Evolutionary conservation across 2,888 invertebrate genomes (phyloP).

Genomic region (Apodemia duryi): DNA sequence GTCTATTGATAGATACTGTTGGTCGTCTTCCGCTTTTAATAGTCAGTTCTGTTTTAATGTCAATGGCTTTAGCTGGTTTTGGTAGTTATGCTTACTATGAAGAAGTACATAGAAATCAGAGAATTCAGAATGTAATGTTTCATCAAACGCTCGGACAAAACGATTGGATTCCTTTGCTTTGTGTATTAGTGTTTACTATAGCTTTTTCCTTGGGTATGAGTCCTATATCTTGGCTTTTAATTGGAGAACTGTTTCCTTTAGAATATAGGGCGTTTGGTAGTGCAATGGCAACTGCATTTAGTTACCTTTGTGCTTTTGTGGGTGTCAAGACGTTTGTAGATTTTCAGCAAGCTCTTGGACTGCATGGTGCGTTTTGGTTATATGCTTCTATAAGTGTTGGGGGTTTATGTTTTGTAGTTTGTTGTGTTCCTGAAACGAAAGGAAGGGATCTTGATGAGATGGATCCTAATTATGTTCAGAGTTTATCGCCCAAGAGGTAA

Average conservation of each 20-base stretch:
- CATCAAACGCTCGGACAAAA: slow-evolving; percentile 79
- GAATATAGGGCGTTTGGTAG: slow-evolving; percentile 92
- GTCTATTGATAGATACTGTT: slow-evolving; percentile 90
- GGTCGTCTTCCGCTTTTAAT: slow-evolving; percentile 91
- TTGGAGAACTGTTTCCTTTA: slow-evolving; percentile 90
- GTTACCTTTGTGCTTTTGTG: slow-evolving; percentile 91
- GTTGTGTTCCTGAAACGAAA: slow-evolving; percentile 94
- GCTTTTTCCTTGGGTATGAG: slow-evolving; percentile 93
- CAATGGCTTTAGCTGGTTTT: slow-evolving; percentile 90
- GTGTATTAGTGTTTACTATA: slow-evolving; percentile 90
- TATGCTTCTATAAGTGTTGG: slow-evolving; percentile 90
- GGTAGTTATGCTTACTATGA: slow-evolving; percentile 92
- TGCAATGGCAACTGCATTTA: slow-evolving; percentile 91
- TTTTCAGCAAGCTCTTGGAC: slow-evolving; percentile 85
- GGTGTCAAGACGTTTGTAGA: slow-evolving; percentile 93
- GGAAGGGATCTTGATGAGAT: slow-evolving; percentile 94
- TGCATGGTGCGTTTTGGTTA: slow-evolving; percentile 93
- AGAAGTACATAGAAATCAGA: slow-evolving; percentile 80
- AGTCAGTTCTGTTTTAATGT: slow-evolving; percentile 91
- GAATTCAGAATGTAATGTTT: slow-evolving; percentile 72
- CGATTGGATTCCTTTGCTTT: slow-evolving; percentile 91
- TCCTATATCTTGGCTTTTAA: slow-evolving; percentile 91
- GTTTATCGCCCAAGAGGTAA: slow-evolving; percentile 69
- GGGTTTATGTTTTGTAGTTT: slow-evolving; percentile 90
- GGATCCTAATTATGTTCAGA: slow-evolving; percentile 83